Conservation (phyloP, 1,140 invertebrate genomes). For the Cydia amplana region DNA sequence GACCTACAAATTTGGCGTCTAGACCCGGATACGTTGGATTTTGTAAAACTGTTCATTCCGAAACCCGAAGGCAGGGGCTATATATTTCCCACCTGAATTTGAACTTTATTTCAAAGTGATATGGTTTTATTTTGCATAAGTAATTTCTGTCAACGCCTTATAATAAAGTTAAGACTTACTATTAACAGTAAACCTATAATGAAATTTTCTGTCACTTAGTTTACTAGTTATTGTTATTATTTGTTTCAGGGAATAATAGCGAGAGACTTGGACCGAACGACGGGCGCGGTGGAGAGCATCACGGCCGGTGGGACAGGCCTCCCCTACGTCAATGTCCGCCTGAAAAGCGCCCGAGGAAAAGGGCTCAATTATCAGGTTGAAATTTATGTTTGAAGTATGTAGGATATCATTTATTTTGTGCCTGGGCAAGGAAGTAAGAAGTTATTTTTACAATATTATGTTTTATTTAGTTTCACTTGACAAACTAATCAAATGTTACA, state of each 20-base stretch:
- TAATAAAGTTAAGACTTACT: constrained; percentile 12
- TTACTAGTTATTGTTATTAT: constrained; percentile 14
- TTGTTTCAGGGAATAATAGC: constrained; percentile 58
- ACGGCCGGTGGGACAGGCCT: constrained; percentile 63
- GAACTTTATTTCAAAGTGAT: too few relatives aligned
- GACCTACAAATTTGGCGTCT: too few relatives aligned
- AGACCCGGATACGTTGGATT: too few relatives aligned
- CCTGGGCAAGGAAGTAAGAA: too few relatives aligned
- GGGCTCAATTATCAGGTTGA: constrained; percentile 67
- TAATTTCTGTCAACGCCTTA: background rate
- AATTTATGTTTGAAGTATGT: constrained; percentile 49
- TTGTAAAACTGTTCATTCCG: too few relatives aligned
- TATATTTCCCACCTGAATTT: too few relatives aligned
- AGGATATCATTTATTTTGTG: too few relatives aligned
- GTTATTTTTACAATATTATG: too few relatives aligned
- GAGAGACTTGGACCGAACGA: constrained; percentile 55
- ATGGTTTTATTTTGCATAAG: too few relatives aligned
- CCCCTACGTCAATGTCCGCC: constrained; percentile 57
- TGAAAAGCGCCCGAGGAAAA: constrained; percentile 64
- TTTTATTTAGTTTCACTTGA: too few relatives aligned
- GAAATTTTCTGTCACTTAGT: background rate
- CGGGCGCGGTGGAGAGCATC: constrained; percentile 47
- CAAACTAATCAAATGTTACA: too few relatives aligned
- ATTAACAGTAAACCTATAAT: background rate
- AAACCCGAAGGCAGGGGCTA: too few relatives aligned